Conservation (phyloP, 2,888 invertebrate genomes). For the Argyra leucocephala region DNA sequence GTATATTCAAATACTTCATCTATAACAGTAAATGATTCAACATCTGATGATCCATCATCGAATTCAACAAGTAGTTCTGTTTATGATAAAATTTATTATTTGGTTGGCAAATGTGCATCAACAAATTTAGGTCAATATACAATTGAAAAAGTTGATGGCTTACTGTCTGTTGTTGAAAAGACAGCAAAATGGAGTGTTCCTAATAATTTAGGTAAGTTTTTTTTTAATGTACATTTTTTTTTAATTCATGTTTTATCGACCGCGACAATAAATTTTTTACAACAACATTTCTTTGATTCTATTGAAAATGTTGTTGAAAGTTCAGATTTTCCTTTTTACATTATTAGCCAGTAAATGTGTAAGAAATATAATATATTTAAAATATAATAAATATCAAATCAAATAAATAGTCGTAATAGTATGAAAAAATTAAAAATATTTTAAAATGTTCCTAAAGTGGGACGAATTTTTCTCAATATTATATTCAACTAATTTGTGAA, state of each 20-base stretch:
- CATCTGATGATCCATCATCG: no score
- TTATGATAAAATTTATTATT: slow-evolving; percentile 27
- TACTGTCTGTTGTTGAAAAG: slow-evolving; percentile 34
- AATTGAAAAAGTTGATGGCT: slow-evolving; percentile 32
- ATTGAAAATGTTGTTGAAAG: no score
- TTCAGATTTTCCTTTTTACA: slow-evolving; percentile 2
- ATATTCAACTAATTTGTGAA: no score
- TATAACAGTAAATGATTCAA: background rate
- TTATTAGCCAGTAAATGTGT: no score
- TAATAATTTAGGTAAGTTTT: slow-evolving; percentile 27
- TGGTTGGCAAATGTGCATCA: slow-evolving; percentile 33
- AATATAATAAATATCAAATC: no score
- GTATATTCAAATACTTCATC: background rate
- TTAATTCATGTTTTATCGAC: background rate
- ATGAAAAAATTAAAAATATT: no score
- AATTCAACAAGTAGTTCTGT: background rate
- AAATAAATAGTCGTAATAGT: no score
- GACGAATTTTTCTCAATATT: no score
- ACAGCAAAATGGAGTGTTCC: slow-evolving; percentile 42
- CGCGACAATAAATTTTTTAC: no score
- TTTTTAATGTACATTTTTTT: background rate
- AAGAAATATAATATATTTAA: background rate
- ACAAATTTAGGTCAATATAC: slow-evolving; percentile 34
- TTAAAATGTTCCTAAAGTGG: no score
- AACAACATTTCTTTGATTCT: no score